Conservation (phyloP, 1,140 invertebrate species). For the Drosophila asahinai region DNA sequence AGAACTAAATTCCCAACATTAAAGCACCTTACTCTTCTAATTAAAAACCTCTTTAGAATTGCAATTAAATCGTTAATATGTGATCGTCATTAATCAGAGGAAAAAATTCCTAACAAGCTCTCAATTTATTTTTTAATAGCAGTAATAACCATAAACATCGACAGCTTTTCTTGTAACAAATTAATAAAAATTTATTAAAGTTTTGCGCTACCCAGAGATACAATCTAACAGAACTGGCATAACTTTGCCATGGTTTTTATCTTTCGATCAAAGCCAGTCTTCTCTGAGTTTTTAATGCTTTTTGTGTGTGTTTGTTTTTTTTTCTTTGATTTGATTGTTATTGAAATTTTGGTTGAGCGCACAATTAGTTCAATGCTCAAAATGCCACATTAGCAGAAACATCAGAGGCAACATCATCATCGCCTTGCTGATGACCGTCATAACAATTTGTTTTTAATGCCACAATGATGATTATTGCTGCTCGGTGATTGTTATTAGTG, state of each 20-base stretch:
- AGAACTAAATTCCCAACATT: not conserved
- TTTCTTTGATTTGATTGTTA: slow-evolving; percentile 23
- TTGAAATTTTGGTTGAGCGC: slow-evolving; percentile 70
- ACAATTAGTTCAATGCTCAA: slow-evolving; percentile 81
- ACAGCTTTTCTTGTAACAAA: slow-evolving; percentile 10
- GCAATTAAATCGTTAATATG: not conserved
- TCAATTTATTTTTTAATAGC: slow-evolving; percentile 9
- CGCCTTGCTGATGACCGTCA: slow-evolving; percentile 38
- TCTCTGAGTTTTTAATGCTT: slow-evolving; percentile 32
- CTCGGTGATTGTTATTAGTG: slow-evolving; percentile 46
- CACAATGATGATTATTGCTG: slow-evolving; percentile 43
- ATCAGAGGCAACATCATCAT: slow-evolving; percentile 23
- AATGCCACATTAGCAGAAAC: slow-evolving; percentile 22
- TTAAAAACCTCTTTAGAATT: not conserved
- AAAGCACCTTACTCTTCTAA: not conserved
- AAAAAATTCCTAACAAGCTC: not conserved
- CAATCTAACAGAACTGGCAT: slow-evolving; percentile 2
- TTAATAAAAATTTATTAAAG: slow-evolving; percentile 13
- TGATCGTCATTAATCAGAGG: not conserved
- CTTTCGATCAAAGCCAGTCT: slow-evolving; percentile 10
- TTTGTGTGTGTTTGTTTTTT: not conserved
- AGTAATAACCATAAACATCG: slow-evolving; percentile 14
- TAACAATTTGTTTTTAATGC: slow-evolving; percentile 71
- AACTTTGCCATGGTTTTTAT: not conserved
- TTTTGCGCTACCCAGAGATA: not conserved